These are phyloP conservation scores for Formicarius rufipectus DNA, from an alignment of 2,113 vertebrate genomes.

Conservation along the genomic window DNA sequence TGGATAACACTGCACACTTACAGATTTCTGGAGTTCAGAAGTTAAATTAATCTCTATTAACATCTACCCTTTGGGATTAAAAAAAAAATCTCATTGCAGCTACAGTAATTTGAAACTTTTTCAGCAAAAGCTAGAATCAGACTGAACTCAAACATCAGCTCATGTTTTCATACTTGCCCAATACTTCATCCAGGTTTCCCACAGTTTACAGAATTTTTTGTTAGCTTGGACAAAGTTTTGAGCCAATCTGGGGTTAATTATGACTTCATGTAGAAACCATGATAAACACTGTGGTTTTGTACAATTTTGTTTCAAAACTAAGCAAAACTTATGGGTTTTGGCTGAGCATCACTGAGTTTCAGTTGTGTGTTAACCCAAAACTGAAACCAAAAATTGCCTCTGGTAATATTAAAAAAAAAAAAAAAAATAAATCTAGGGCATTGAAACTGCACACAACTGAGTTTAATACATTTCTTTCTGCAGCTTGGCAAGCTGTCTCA, in stretches of 20 bases:
- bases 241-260: slow-evolving; percentile 66
- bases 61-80: neutral
- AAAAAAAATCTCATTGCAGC: neutral
- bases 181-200: neutral
- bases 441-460: neutral
- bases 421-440: neutral
- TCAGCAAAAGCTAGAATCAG: neutral
- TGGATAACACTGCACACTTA: neutral
- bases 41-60: neutral
- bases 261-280: slow-evolving; percentile 58
- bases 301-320: slow-evolving; percentile 41
- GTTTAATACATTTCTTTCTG: neutral
- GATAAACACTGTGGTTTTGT: slow-evolving; percentile 47
- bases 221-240: slow-evolving; percentile 39
- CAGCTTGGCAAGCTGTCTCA: neutral
- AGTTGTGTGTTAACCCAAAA: neutral
- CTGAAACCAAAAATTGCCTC: slow-evolving; percentile 10
- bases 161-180: slow-evolving; percentile 19
- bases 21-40: neutral
- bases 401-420: neutral
- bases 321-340: slow-evolving; percentile 53
- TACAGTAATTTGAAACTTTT: neutral
- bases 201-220: slow-evolving; percentile 22
- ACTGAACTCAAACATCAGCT: neutral
- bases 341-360: slow-evolving; percentile 37